Evolutionary conservation across 2,113 vertebrate genomes (phyloP), one percentile per base, ranked within the genome.

Genomic region (Microcebus murinus): DNA sequence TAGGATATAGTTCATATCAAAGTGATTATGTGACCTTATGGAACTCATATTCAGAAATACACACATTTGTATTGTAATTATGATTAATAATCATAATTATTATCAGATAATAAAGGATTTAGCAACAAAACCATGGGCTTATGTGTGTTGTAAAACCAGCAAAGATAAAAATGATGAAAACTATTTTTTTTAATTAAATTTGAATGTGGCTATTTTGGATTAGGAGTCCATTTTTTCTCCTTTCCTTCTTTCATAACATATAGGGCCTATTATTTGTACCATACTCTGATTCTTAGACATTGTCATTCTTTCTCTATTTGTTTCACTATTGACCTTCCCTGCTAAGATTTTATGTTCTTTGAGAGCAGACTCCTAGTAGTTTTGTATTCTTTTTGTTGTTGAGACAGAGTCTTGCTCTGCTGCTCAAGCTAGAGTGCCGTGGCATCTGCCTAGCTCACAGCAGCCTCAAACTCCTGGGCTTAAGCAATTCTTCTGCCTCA

Each of bases 21-120:
- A 95, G 67, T 48, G 48, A 61, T 36, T 91, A 70, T 48, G 17
- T 71, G 34, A 85, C 42, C 18, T 81, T 81, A 55, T 36, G 87
- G 92, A 92, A 74, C 34, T 93, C 67, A 20, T 61, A 8, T 45
- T 85, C 61, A 74, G 52, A 84, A 45, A 42, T 25, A 59, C 23
- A 42, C 31, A 65, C n/a, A 27, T 92, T 90, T 83, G 39, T 88
- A 71, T 95, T 59, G 27, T 93, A 39, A 59, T 71, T 91, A 82
- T 45, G n/a, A 29, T 45, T 50, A 89, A 67, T 79, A 71, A 59
- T 80, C 18, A 80, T 84, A 84, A 20, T 21, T 57, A 57, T 57
- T 79, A 45, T 8, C 39, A 96, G 31, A 87, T 8, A 39, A 2
- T 77, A 86, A 80, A n/a, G 7, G 23, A 73, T 71, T 80, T 87